These are phyloP conservation scores for Clarias magur DNA, from an alignment of 2,113 vertebrate genomes.

Conservation along the genomic window DNA sequence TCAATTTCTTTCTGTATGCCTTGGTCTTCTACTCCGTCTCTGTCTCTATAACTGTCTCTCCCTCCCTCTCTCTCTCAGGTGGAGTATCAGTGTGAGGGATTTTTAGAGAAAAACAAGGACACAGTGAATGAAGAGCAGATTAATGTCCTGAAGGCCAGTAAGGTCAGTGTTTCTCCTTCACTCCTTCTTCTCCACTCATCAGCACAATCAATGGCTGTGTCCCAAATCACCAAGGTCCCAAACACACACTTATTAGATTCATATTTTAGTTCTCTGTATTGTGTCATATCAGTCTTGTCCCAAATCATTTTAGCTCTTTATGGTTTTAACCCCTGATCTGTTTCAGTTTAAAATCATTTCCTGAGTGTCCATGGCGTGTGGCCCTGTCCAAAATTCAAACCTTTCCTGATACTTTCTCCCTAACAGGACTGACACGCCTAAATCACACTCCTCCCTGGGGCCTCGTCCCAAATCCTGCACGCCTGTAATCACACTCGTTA, in stretches of 20 bases:
- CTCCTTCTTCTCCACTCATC: background rate
- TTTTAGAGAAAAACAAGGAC: constrained; percentile 98
- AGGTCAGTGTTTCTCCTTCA: constrained; percentile 72
- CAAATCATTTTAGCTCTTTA: background rate
- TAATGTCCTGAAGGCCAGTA: constrained; percentile 93
- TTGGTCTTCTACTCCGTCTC: background rate
- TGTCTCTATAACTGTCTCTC: background rate
- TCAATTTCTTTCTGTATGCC: no score
- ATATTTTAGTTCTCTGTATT: background rate
- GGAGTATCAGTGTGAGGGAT: constrained; percentile 97
- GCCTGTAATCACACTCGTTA: background rate
- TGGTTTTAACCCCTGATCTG: background rate
- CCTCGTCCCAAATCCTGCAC: background rate
- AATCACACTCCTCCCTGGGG: background rate
- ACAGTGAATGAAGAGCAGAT: constrained; percentile 98
- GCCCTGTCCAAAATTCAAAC: background rate
- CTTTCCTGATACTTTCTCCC: background rate
- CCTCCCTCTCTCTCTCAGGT: constrained; percentile 73
- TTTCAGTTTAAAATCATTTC: background rate
- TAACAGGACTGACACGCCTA: background rate
- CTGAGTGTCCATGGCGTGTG: background rate
- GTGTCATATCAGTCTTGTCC: background rate
- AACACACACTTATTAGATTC: background rate
- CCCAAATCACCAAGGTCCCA: background rate
- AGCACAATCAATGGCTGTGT: background rate